Evolutionary conservation across 2,888 invertebrate genomes (phyloP), one percentile per base, ranked within the genome.

Genomic region (Adineta ricciae): DNA sequence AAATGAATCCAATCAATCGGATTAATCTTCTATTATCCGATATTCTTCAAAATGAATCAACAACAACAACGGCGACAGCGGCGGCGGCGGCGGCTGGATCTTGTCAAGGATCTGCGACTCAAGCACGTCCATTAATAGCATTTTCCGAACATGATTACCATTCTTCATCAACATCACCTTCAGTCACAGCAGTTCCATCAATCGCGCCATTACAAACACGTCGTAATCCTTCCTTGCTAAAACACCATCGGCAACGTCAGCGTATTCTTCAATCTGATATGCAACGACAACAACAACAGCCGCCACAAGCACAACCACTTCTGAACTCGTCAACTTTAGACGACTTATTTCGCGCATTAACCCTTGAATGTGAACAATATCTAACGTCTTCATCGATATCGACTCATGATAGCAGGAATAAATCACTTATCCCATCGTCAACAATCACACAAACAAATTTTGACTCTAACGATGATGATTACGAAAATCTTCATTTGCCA

Each of bases 341-440:
- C 41, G 78, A 78, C n/a, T 78, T 78, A 78, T 78, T 78, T 78
- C 78, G 41, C n/a, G 78, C 78, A 24, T 78, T 78, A n/a, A 78
- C 78, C 9, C 21, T 78, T 11, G 78, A 78, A 78, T 78, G 78
- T 41, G 78, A 78, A n/a, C 78, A 78, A 78, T 41, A 41, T 78
- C 41, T 78, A n/a, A n/a, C 38, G 38, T 24, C 16, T 78, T 78
- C 78, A 24, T 41, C 41, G n/a, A 1, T 41, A 78, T n/a, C 78
- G 8, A 36, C 78, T n/a, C 41, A 41, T 24, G 38, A 2, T 11
- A 78, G 41, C 14, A 78, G 41, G 41, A 32, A 41, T n/a, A 24
- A 78, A 38, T n/a, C 24, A n/a, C 32, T 14, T 32, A 16, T 64
- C 32, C 64, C 27, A 38, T 24, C 41, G 9, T 14, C 78, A n/a